phyloP scores from a whole-genome alignment of 1,140 invertebrate species.

The Cecropterus lyciades region DNA sequence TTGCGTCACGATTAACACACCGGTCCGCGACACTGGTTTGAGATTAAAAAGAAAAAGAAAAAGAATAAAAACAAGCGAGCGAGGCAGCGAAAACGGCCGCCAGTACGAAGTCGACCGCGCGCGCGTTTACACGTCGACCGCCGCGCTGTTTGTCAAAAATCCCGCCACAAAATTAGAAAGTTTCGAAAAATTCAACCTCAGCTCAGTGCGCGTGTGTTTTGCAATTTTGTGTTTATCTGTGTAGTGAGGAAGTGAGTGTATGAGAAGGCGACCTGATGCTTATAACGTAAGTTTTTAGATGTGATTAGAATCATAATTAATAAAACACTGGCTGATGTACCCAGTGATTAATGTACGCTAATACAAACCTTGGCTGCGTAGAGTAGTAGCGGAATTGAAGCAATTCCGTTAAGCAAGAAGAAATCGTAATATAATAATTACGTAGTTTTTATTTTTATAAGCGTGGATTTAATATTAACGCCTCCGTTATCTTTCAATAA shows the following conservation, averaged over 20 bases:
- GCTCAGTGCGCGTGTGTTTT: constrained; percentile 50
- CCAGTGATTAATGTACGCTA: constrained; percentile 7
- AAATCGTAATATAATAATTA: constrained; percentile 17
- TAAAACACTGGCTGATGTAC: constrained; percentile 33
- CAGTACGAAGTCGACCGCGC: constrained; percentile 64
- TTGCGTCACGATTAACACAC: constrained; percentile 73
- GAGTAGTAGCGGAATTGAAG: constrained; percentile 9
- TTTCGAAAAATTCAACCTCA: constrained; percentile 47
- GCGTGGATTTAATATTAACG: no score
- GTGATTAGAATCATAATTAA: constrained; percentile 50
- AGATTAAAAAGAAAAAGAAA: constrained; percentile 52
- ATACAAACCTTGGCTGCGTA: constrained; percentile 8
- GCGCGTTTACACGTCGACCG: constrained; percentile 47
- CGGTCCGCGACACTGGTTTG: constrained; percentile 39
- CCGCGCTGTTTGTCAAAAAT: constrained; percentile 45
- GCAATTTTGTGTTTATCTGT: constrained; percentile 56
- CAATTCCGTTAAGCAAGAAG: background rate
- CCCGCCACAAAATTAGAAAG: constrained; percentile 60
- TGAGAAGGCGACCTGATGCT: constrained; percentile 60
- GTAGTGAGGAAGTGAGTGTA: constrained; percentile 57
- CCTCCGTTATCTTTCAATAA: no score
- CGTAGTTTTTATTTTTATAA: background rate
- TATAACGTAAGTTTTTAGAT: constrained; percentile 71
- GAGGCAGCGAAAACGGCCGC: constrained; percentile 42
- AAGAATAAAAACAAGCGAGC: constrained; percentile 48